phyloP scores from a whole-genome alignment of 1,140 invertebrate species.

The Colletes gigas region DNA sequence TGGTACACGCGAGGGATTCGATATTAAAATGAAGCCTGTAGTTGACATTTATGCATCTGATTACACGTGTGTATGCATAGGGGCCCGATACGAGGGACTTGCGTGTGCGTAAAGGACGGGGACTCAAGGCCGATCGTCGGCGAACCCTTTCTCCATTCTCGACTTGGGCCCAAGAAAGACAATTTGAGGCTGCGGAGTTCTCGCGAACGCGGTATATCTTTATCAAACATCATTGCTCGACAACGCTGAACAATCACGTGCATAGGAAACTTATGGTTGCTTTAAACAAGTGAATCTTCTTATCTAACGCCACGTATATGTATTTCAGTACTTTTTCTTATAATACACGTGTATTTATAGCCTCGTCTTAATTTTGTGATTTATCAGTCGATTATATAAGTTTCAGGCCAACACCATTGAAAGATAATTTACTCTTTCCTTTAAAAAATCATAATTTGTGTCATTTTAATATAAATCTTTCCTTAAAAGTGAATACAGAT shows the following conservation, averaged over 20 bases:
- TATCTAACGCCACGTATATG: background rate
- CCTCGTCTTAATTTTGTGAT: too few relatives aligned
- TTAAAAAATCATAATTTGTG: too few relatives aligned
- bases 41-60: conserved; percentile 35
- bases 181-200: conserved; percentile 28
- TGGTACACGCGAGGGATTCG: too few relatives aligned
- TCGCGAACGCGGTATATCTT: conserved; percentile 21
- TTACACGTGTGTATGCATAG: conserved; percentile 46
- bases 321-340: background rate
- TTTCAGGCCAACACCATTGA: too few relatives aligned
- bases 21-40: conserved; percentile 15
- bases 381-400: too few relatives aligned
- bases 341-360: too few relatives aligned
- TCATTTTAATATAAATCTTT: too few relatives aligned
- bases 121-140: conserved; percentile 66
- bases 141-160: conserved; percentile 58
- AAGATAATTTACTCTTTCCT: too few relatives aligned
- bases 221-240: conserved; percentile 12
- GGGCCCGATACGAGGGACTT: conserved; percentile 29
- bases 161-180: conserved; percentile 29
- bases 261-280: background rate
- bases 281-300: conserved; percentile 17
- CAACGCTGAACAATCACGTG: background rate
- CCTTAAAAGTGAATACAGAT: too few relatives aligned
- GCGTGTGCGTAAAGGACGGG: conserved; percentile 65